Base-by-base conservation (phyloP, 1,140 invertebrate genomes). In the Anoplophora glabripennis region DNA sequence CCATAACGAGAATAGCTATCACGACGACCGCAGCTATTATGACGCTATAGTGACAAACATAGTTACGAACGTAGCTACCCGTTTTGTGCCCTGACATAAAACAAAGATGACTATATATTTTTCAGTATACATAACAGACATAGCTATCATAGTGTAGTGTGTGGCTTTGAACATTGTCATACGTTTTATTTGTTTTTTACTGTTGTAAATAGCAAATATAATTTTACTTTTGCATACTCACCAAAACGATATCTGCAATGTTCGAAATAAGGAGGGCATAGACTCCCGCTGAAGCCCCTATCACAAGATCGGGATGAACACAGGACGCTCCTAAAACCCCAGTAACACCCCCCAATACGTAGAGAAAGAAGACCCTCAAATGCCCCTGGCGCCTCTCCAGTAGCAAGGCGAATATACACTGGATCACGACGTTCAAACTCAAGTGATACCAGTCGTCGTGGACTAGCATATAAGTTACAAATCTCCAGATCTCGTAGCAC, bases 271-370 rank as follows among this genome's bases (percentile, higher is more conserved):
- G 85, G 38, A 98, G 77, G 28, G 94, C 90, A 78, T 97, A 98
- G 49, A 94, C 92, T n/a, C 94, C 94, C 10, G 91, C 94, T 45
- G 92, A 95, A 42, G 94, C 91, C 12, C 95, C 95, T 44, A 94
- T 87, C 52, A 98, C 80, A 41, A 91, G 82, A 67, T 80, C 76
- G 0, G 91, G 89, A 76, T 95, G 91, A 64, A 90, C 76, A 59
- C 90, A 81, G 7, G 89, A 90, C 7, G 90, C 88, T 35, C 89
- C 88, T 37, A 92, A 75, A 1, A 88, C 87, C 45, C 90, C 87
- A 36, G 80, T 83, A 41, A 84, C 74, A 40, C 86, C 86, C 15
- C 90, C 90, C 10, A 81, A 79, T 5, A 84, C 54, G 77, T 92
- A 93, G 65, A 92, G 78, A 14, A 83, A 66, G 28, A 84, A 80